Percentiles rank a stretch among this genome's conserved stretches.
Evolutionary conservation across 2,113 vertebrate species (phyloP).

Genomic region (Scatophagus argus): DNA sequence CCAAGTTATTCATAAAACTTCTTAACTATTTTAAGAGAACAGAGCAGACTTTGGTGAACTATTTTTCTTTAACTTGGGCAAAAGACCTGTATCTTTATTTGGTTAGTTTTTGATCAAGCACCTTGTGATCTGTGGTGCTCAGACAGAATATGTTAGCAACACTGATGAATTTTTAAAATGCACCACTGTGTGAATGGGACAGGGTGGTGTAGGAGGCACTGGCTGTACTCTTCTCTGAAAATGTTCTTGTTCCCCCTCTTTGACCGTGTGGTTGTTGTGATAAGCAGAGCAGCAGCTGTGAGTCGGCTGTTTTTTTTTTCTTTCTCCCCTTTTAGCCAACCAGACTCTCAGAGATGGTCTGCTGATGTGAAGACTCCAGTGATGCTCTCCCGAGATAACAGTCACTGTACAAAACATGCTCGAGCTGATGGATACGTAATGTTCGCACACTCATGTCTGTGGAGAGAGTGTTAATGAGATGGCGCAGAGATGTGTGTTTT

Average conservation of each 20-base stretch:
- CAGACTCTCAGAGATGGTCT: slow-evolving; percentile 13
- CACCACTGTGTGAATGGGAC: not conserved
- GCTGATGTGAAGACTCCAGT: not conserved
- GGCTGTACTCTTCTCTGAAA: slow-evolving; percentile 22
- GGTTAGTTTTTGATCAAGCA: slow-evolving; percentile 11
- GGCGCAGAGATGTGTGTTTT: not conserved
- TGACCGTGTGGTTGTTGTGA: slow-evolving; percentile 52
- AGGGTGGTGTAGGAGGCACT: not conserved
- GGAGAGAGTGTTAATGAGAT: not conserved
- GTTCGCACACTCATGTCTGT: not conserved
- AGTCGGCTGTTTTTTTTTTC: slow-evolving; percentile 14
- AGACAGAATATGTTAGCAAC: not conserved
- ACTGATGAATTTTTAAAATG: slow-evolving; percentile 17
- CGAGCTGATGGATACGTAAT: not conserved
- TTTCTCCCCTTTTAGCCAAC: not conserved
- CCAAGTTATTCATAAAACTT: not conserved
- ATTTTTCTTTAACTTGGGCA: not conserved
- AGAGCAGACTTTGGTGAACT: not conserved
- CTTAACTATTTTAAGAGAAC: not conserved
- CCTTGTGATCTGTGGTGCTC: slow-evolving; percentile 8
- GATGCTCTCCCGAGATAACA: not conserved
- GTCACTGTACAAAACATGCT: slow-evolving; percentile 4
- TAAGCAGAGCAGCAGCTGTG: slow-evolving; percentile 58
- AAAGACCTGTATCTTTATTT: not conserved
- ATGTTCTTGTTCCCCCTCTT: slow-evolving; percentile 30